phyloP scores from a whole-genome alignment of 1,140 invertebrate species.

The Rhyacophila brunnea region DNA sequence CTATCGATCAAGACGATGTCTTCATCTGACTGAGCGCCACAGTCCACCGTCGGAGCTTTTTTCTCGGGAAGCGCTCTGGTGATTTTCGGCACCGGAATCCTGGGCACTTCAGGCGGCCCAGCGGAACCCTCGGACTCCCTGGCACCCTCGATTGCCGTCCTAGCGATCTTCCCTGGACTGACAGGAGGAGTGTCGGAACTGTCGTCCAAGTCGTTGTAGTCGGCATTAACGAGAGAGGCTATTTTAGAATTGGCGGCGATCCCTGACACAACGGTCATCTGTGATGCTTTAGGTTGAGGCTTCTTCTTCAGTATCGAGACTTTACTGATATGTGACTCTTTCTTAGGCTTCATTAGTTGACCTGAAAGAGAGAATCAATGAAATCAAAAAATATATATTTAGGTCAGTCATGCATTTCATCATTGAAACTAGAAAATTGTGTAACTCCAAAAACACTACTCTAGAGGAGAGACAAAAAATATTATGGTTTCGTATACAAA shows the following conservation, averaged over 20 bases:
- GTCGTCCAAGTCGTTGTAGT: constrained; percentile 66
- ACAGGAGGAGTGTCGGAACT: constrained; percentile 58
- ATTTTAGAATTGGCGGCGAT: constrained; percentile 53
- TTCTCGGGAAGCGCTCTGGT: constrained; percentile 24
- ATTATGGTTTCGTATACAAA: no score
- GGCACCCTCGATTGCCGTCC: constrained; percentile 38
- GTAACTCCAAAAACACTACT: no score
- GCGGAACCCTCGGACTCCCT: no score
- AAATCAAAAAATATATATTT: constrained; percentile 5
- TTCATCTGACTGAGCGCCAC: constrained; percentile 23
- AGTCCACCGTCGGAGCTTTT: constrained; percentile 20
- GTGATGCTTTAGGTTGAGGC: constrained; percentile 50
- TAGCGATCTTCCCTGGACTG: constrained; percentile 41
- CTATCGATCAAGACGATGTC: constrained; percentile 42
- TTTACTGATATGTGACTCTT: constrained; percentile 55
- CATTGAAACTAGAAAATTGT: no score
- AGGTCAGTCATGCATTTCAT: no score
- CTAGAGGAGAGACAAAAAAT: no score
- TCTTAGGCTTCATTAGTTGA: constrained; percentile 48
- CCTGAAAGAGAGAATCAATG: constrained; percentile 26
- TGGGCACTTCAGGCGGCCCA: no score
- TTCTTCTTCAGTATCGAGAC: constrained; percentile 58
- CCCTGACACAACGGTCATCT: constrained; percentile 49
- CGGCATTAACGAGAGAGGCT: constrained; percentile 59
- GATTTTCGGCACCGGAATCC: constrained; percentile 5